phyloP scores from a whole-genome alignment of 2,888 invertebrate genomes.

The Criorhina ranunculi region DNA sequence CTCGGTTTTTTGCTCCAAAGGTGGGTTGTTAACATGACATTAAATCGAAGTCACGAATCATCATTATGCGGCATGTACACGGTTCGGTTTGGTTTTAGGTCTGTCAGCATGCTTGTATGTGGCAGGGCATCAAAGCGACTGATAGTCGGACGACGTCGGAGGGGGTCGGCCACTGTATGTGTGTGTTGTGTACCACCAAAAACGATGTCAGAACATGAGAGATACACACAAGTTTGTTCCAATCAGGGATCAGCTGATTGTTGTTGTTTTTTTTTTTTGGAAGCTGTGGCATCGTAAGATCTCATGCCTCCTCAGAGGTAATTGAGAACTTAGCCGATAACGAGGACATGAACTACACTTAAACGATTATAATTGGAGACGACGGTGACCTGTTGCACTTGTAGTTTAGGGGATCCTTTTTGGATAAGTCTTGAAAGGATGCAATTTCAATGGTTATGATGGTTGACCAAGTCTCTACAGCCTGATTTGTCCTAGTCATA shows the following conservation, averaged over 20 bases:
- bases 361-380: no score
- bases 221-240: slow-evolving; percentile 7
- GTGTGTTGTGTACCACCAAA: slow-evolving; percentile 12
- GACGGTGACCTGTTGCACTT: no score
- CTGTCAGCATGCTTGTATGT: slow-evolving; percentile 52
- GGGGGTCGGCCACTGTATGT: neutral
- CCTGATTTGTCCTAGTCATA: no score
- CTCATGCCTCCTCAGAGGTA: no score
- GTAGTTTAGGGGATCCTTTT: no score
- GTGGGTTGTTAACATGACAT: slow-evolving; percentile 66
- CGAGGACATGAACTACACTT: no score
- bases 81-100: slow-evolving; percentile 9
- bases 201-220: slow-evolving; percentile 29
- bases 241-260: slow-evolving; percentile 21
- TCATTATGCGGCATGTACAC: slow-evolving; percentile 56
- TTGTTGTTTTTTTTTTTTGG: neutral
- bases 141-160: slow-evolving; percentile 42
- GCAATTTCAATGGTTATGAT: no score
- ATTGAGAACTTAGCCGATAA: no score
- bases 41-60: slow-evolving; percentile 71
- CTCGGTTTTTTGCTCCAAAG: slow-evolving; percentile 5
- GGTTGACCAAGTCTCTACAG: no score
- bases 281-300: no score
- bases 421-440: no score
- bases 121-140: slow-evolving; percentile 48